These are phyloP conservation scores for Ennomos quercinarius DNA, from an alignment of 2,888 invertebrate species.

Conservation along the genomic window DNA sequence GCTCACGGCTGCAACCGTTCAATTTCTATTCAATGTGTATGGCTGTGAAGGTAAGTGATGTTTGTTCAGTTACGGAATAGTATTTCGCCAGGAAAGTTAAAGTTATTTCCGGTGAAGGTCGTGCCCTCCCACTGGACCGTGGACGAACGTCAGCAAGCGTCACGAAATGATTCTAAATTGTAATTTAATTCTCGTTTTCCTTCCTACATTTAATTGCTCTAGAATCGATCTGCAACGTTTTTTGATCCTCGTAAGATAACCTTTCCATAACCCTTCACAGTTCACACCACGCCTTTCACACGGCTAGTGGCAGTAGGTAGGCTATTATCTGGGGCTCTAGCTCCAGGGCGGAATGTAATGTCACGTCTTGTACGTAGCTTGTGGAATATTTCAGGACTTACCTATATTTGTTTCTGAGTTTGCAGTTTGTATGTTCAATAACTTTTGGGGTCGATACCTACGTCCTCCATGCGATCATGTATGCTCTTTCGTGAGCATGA, in stretches of 20 bases:
- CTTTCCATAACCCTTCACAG: no score
- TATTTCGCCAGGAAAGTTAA: conserved; percentile 18
- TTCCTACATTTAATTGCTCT: conserved; percentile 28
- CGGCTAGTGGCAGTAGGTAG: no score
- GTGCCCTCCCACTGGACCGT: conserved; percentile 61
- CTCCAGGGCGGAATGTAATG: no score
- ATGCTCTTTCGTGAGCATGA: conserved; percentile 2
- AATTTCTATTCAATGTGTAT: conserved; percentile 91
- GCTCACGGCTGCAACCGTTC: conserved; percentile 86
- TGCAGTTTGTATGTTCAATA: no score
- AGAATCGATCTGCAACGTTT: conserved; percentile 9
- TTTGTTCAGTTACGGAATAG: conserved; percentile 18
- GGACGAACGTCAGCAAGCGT: conserved; percentile 68
- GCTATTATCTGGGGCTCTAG: no score
- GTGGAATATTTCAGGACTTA: no score
- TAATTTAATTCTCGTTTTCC: conserved; percentile 52
- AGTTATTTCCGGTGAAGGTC: conserved; percentile 59
- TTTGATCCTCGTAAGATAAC: not conserved
- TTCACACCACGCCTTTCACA: no score
- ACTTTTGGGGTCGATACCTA: not conserved
- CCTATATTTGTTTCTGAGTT: no score
- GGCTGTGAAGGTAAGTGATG: conserved; percentile 91
- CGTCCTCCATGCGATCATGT: not conserved
- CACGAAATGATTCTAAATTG: conserved; percentile 60
- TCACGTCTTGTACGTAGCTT: no score